Evolutionary conservation across 1,140 invertebrate species (phyloP), one percentile per base, ranked within the genome.

Genomic region (Cherax destructor): DNA sequence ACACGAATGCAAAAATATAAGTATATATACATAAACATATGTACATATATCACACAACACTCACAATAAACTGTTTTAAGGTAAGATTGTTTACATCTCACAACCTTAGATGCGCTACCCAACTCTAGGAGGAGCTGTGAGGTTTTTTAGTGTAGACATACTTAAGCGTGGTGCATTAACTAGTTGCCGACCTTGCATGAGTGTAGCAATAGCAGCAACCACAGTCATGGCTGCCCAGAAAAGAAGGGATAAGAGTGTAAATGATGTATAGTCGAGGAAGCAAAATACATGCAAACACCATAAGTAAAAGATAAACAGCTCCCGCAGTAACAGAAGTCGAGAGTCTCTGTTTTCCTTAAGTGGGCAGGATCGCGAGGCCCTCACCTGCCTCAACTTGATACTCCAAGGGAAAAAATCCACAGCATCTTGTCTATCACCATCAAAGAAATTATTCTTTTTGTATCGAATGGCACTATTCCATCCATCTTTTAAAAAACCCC

Each of bases 361-460:
- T 47, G 98, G 98, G 93, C 97, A 98, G 47, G 95, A 95, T 52
- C 96, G 94, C 0, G 96, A 95, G 91, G 96, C 97, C 97, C 95
- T 98, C 97, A 72, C 96, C 96, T 24, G 97, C 96, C 85, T 96
- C 96, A 30, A 99, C 96, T n/a, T 96, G 94, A 94, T 99, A 99
- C 93, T 97, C 98, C 98, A 77, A 99, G n/a, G 95, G 94, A 99
- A 98, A 88, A 99, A 94, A 95, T 99, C 98, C 81, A 99, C 97
- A 0, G 98, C 96, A 96, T 99, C 99, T 97, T 99, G 99, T 94
- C 99, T 95, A 94, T 97, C 98, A 52, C 99, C 99, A 95, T 99
- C 99, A 89, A 96, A 96, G 94, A 99, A 99, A 95, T 99, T 99
- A 94, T 99, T 99, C 94, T 98, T 98, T 94, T 99, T 98, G 95